Percentiles rank a stretch among this genome's conserved stretches.
Evolutionary conservation across 1,140 invertebrate species (phyloP).

Genomic region (Matsumurasca onukii): DNA sequence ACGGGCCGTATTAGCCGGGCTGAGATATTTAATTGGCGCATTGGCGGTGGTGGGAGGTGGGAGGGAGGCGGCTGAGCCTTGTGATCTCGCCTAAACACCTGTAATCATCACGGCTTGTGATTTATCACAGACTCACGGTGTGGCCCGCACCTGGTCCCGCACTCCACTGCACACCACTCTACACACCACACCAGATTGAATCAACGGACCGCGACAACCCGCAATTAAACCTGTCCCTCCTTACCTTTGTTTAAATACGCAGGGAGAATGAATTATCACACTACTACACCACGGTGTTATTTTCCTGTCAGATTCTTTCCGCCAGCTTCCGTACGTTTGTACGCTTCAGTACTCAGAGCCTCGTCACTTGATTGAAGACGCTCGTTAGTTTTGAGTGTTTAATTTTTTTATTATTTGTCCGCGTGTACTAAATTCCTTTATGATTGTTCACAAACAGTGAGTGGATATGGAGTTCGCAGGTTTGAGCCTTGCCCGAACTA

Average conservation of each 20-base stretch:
- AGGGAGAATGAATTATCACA: constrained; percentile 16
- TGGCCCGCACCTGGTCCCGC: neutral
- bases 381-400: no score
- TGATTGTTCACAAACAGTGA: no score
- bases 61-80: neutral
- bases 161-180: neutral
- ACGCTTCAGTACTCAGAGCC: no score
- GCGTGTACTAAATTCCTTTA: no score
- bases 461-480: no score
- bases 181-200: constrained; percentile 1
- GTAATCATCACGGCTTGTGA: neutral
- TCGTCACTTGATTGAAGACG: no score
- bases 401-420: no score
- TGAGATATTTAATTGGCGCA: constrained; percentile 15
- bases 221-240: constrained; percentile 8
- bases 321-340: no score
- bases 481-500: no score
- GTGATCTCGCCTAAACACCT: constrained; percentile 12
- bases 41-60: constrained; percentile 2
- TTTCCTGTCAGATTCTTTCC: constrained; percentile 5
- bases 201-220: no score
- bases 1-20: neutral
- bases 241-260: constrained; percentile 18
- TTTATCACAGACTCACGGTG: neutral
- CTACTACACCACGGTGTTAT: constrained; percentile 1